Percentiles rank a stretch among this genome's conserved stretches.
These are phyloP conservation scores for Lepidothrix coronata DNA, from an alignment of 2,113 vertebrate genomes.

Conservation along the genomic window DNA sequence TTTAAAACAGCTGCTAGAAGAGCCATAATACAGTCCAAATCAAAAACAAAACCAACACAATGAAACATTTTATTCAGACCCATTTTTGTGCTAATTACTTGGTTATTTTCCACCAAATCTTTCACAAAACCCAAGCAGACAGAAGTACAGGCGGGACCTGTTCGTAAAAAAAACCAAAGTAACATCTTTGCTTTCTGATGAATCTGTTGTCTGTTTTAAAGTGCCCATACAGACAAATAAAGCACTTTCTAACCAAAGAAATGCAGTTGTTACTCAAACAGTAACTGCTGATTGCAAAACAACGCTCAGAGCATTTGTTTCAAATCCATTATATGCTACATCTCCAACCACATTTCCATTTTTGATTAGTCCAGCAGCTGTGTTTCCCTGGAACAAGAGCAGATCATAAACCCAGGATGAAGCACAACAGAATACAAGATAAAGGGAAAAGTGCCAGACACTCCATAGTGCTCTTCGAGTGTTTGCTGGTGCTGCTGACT, in stretches of 20 bases:
- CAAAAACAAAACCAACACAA: slow-evolving; percentile 1
- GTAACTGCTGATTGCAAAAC: background rate
- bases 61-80: background rate
- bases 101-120: background rate
- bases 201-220: background rate
- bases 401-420: slow-evolving; percentile 20
- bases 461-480: background rate
- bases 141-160: background rate
- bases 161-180: background rate
- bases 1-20: slow-evolving; percentile 45
- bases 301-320: background rate
- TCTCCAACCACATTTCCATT: slow-evolving; percentile 28
- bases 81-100: background rate
- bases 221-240: background rate
- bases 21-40: background rate
- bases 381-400: slow-evolving; percentile 33
- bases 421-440: background rate
- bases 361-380: slow-evolving; percentile 60
- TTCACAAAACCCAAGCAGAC: background rate
- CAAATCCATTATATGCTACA: background rate
- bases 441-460: slow-evolving; percentile 13
- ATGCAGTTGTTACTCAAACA: background rate
- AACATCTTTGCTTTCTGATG: background rate
- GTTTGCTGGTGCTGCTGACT: background rate
- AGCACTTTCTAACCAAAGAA: background rate